These are phyloP conservation scores for Erebia aethiops DNA, from an alignment of 2,888 invertebrate species.

Conservation along the genomic window DNA sequence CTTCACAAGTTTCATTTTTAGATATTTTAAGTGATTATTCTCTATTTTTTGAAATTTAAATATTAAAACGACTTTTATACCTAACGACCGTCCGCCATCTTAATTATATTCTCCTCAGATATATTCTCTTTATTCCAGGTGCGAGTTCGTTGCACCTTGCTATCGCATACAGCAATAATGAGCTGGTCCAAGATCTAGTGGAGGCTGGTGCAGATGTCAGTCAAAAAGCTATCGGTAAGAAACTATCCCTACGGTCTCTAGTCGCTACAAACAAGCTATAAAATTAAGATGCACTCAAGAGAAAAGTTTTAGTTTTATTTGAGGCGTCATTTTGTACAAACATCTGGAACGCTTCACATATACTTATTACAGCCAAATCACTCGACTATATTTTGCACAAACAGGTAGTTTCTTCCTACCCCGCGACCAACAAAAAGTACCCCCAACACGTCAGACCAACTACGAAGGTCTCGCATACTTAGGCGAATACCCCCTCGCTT, in stretches of 20 bases:
- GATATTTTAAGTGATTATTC: too few relatives aligned
- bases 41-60: too few relatives aligned
- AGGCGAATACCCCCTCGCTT: constrained; percentile 98
- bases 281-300: too few relatives aligned
- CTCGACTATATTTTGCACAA: background rate
- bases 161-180: constrained; percentile 98
- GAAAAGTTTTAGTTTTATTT: too few relatives aligned
- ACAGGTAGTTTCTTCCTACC: constrained; percentile 96
- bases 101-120: background rate
- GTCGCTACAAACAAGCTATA: too few relatives aligned
- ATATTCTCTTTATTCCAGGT: constrained; percentile 81
- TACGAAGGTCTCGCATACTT: constrained; percentile 98
- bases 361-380: too few relatives aligned
- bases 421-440: constrained; percentile 93
- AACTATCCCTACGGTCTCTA: too few relatives aligned
- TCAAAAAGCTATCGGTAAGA: constrained; percentile 93
- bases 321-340: too few relatives aligned
- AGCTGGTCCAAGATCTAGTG: constrained; percentile 95
- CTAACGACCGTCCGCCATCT: background rate
- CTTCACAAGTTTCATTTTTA: too few relatives aligned
- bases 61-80: background rate
- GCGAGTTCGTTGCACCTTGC: constrained; percentile 97
- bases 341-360: too few relatives aligned
- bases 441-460: constrained; percentile 92
- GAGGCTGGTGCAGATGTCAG: constrained; percentile 96